Percentiles rank a stretch among this genome's conserved stretches.
Conservation (phyloP, 2,113 vertebrate genomes). For the Cairina moschata region DNA sequence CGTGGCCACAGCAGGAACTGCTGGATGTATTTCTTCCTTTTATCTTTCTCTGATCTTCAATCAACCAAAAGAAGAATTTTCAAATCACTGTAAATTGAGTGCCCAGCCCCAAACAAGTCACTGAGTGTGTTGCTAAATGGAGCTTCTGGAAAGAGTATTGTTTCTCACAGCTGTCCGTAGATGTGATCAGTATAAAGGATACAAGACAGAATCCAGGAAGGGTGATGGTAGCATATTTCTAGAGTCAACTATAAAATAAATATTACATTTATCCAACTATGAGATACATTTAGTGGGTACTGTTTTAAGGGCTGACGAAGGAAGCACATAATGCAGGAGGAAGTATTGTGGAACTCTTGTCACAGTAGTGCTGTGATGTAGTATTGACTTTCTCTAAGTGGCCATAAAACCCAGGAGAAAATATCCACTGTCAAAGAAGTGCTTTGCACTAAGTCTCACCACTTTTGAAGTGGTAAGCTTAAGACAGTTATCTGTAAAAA, state of each 20-base stretch:
- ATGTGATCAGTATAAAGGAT: neutral
- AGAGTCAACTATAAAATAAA: neutral
- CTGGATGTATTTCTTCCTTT: neutral
- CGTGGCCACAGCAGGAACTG: neutral
- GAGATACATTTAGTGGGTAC: neutral
- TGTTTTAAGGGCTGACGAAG: neutral
- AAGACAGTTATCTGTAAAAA: neutral
- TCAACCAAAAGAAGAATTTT: neutral
- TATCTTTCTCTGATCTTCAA: neutral
- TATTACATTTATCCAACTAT: neutral
- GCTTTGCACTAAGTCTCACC: neutral
- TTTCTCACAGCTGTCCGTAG: neutral
- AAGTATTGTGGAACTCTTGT: neutral
- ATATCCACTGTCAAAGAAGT: neutral
- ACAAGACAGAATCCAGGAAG: neutral
- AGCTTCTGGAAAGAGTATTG: neutral
- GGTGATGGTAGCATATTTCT: neutral
- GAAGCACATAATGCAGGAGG: neutral
- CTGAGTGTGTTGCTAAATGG: neutral
- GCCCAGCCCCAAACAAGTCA: neutral
- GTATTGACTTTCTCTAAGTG: neutral
- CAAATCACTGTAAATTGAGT: neutral
- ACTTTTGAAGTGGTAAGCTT: neutral
- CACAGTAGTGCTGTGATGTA: neutral
- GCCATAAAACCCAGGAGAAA: neutral